Evolutionary conservation across 2,797 vertebrate species (phyloP), one percentile per base, ranked within the genome.

Genomic region (Antennarius maculatus): DNA sequence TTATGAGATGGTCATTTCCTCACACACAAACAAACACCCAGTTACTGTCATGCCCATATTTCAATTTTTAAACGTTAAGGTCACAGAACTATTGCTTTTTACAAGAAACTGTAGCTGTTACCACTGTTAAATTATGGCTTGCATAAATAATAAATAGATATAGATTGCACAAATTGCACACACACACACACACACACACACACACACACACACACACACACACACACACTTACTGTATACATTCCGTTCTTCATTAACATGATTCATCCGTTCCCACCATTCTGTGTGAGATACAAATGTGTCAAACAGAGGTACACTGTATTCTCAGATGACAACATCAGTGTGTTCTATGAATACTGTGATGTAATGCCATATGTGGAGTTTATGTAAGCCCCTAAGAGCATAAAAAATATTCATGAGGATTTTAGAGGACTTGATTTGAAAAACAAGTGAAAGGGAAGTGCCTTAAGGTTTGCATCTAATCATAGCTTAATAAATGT

Each of bases 1-100:
- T 34, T 34, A 34, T 34, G 31, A 73, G 70, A 76, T 64, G 57
- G 81, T 79, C 86, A 80, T 59, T 54, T 47, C 65, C 43, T 37
- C 42, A 73, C 28, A 31, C 57, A 51, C 52, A 66, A 52, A 54
- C 49, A 57, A 17, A n/a, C 29, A 29, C 3, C 49, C 59, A 58
- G 63, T 51, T 13, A 46, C 63, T 56, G n/a, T 47, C 64, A 66
- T 43, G 51, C 46, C 1, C 46, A 23, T 41, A 14, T 64, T 74
- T 66, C 10, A 11, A 43, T 18, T 62, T 52, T 62, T 11, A 15
- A 61, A 53, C 34, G 14, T 12, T 6, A 15, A 29, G 55, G 41
- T 6, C 5, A 64, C 3, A 18, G 18, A 69, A 54, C 42, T 11
- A 5, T 10, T 14, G 7, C 15, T 14, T 61, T 31, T 37, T 49